phyloP scores from a whole-genome alignment of 2,113 vertebrate genomes.

The Felis catus region DNA sequence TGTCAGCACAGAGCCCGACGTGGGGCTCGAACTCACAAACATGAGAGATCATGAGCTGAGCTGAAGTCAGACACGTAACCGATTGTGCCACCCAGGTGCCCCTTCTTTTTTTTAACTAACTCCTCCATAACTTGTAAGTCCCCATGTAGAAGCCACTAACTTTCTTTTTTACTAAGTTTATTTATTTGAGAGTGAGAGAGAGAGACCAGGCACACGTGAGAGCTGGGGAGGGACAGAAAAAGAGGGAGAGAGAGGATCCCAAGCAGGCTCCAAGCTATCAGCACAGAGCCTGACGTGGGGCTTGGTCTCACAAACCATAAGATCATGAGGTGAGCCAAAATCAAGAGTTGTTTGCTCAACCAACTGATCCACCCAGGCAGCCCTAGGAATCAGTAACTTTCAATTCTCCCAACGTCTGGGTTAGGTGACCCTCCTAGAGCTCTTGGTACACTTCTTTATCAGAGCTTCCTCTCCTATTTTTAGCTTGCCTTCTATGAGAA shows the following conservation, averaged over 20 bases:
- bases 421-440: neutral
- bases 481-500: neutral
- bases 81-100: neutral
- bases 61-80: neutral
- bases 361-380: too few species aligned
- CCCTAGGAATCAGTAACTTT: neutral
- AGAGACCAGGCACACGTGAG: too few species aligned
- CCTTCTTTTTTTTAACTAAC: neutral
- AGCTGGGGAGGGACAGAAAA: too few species aligned
- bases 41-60: neutral
- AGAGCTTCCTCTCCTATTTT: neutral
- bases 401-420: neutral
- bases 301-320: too few species aligned
- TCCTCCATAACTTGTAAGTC: neutral
- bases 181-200: too few species aligned
- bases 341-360: too few species aligned
- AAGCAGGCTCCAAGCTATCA: too few species aligned
- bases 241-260: too few species aligned
- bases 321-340: too few species aligned
- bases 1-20: neutral
- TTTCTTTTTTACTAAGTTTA: neutral
- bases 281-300: too few species aligned
- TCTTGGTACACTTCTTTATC: neutral
- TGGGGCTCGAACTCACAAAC: neutral
- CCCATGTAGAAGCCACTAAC: neutral